Evolutionary conservation across 1,140 invertebrate genomes (phyloP), one percentile per base, ranked within the genome.

Genomic region (Calephelis nemesis): DNA sequence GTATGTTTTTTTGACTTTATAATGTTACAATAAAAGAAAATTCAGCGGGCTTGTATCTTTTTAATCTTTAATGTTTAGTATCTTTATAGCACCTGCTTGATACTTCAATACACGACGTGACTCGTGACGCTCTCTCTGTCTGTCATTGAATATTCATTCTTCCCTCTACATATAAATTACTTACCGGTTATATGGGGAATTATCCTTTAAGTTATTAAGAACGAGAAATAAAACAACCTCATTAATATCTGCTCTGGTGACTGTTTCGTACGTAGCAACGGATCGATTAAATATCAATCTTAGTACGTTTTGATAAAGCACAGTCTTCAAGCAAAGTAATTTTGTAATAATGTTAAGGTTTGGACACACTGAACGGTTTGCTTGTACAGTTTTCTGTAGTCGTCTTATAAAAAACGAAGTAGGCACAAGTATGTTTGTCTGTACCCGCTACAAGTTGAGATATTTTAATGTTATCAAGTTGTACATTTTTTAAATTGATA

Each of bases 191-290:
- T 54, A 11, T 54, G 52, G 52, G 52, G 19, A 19, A 54, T 54
- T 30, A 54, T 30, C 8, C 10, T 13, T 54, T 19, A 54, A 54
- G 19, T 30, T 54, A 54, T 54, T 54, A 54, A 54, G 30, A 54
- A 54, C 52, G 11, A 54, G 52, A 54, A 19, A 7, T 54, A 54
- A 54, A 54, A 19, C 52, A 54, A 54, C 52, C 52, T 54, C 52
- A 54, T 54, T 54, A 54, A 54, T 54, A 54, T 19, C 52, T 54
- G 52, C 52, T 19, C 52, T 54, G 52, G 19, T 19, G 10, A 30
- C 52, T 9, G 19, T 19, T 15, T 54, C 19, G 19, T 54, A 30
- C 52, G 19, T 54, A 19, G 5, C 9, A 54, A 11, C 15, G 15
- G 15, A 54, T 54, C 52, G 19, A 54, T 30, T 13, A 54, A 54